These are phyloP conservation scores for Pipistrellus nathusii DNA, from an alignment of 2,797 vertebrate genomes.

Conservation along the genomic window DNA sequence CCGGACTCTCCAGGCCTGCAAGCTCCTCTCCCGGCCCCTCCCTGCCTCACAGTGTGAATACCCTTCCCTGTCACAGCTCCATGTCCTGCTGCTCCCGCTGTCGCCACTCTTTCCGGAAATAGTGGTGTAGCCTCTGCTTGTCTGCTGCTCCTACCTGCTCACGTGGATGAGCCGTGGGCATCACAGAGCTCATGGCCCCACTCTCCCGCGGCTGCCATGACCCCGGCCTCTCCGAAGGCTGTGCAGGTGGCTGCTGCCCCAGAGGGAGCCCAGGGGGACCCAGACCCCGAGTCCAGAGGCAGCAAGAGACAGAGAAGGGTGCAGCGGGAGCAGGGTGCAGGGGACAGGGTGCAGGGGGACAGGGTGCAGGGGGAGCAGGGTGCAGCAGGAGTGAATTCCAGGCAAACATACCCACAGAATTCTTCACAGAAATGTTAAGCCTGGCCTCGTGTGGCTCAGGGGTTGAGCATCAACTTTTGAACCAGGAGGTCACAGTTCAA, in stretches of 20 bases:
- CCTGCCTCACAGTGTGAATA: rapidly evolving
- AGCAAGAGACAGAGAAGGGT: neutral
- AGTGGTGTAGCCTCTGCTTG: neutral
- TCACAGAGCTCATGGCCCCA: too few relatives aligned
- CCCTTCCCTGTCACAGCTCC: neutral
- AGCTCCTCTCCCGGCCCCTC: neutral
- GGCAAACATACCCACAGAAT: neutral
- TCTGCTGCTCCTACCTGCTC: neutral
- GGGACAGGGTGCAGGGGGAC: too few relatives aligned
- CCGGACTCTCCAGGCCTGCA: neutral
- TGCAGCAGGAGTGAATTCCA: neutral
- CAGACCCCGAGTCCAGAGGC: neutral
- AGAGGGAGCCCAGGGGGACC: neutral
- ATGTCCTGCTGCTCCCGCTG: neutral
- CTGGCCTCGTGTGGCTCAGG: too few relatives aligned
- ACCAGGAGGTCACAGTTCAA: too few relatives aligned
- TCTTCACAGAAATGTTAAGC: too few relatives aligned
- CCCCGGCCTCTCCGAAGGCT: neutral
- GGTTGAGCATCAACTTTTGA: too few relatives aligned
- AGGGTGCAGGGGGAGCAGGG: too few relatives aligned
- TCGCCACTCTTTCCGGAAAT: neutral
- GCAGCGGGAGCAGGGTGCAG: neutral
- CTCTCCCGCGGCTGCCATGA: neutral
- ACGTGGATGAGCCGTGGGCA: neutral
- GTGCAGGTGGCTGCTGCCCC: neutral